These are phyloP conservation scores for Musca vetustissima DNA, from an alignment of 1,140 invertebrate species.

Conservation along the genomic window DNA sequence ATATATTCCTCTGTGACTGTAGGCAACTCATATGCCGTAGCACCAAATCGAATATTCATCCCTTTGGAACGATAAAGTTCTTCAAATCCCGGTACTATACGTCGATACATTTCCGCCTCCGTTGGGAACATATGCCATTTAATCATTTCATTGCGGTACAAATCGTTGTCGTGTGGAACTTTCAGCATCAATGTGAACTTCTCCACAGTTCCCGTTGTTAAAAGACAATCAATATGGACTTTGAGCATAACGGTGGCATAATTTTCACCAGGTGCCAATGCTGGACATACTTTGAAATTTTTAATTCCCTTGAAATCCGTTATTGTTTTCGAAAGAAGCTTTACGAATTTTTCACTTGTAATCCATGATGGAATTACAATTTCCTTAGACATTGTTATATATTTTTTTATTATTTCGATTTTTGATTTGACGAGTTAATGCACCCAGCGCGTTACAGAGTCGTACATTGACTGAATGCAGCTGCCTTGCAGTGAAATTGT, in stretches of 20 bases:
- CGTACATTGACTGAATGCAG: too few species aligned
- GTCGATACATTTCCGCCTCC: constrained; percentile 37
- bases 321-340: constrained; percentile 35
- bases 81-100: constrained; percentile 41
- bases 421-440: too few species aligned
- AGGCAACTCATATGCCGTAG: constrained; percentile 29
- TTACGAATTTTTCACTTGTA: constrained; percentile 34
- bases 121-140: constrained; percentile 37
- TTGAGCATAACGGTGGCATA: constrained; percentile 49
- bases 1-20: constrained; percentile 43
- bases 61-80: constrained; percentile 38
- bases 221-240: constrained; percentile 30
- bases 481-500: too few species aligned
- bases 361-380: constrained; percentile 36
- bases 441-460: too few species aligned
- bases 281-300: constrained; percentile 36
- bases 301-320: constrained; percentile 34
- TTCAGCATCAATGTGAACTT: constrained; percentile 39
- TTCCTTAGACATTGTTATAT: too few species aligned
- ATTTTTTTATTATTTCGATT: too few species aligned
- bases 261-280: constrained; percentile 48
- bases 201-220: too few species aligned
- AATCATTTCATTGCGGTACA: constrained; percentile 40
- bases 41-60: constrained; percentile 34
- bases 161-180: constrained; percentile 34